Conservation (phyloP, 2,797 vertebrate species). For the Sebastes matsubarae region DNA sequence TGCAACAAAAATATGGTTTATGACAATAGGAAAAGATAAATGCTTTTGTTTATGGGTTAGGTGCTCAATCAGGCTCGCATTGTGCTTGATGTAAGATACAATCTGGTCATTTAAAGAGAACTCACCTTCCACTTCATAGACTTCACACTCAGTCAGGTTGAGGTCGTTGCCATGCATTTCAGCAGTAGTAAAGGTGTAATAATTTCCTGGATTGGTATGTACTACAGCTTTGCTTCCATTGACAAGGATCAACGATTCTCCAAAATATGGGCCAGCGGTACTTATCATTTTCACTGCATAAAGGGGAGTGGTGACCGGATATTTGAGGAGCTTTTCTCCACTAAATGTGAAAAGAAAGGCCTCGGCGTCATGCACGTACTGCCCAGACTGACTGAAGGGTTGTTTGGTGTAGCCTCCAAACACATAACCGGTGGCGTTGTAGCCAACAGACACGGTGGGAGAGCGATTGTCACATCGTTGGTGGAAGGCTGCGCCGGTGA, state of each 20-base stretch:
- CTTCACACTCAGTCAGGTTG: constrained; percentile 67
- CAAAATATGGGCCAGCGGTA: constrained; percentile 58
- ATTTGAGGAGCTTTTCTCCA: constrained; percentile 10
- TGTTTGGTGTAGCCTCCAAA: constrained; percentile 72
- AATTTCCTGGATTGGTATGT: neutral
- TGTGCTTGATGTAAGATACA: neutral
- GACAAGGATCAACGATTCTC: constrained; percentile 41
- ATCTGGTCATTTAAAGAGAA: neutral
- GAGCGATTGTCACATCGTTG: constrained; percentile 57
- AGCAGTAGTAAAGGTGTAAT: constrained; percentile 40
- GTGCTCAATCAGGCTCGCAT: neutral
- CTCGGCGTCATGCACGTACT: constrained; percentile 19
- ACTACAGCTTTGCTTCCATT: neutral
- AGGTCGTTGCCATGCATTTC: constrained; percentile 60
- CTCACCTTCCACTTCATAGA: constrained; percentile 69
- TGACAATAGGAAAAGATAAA: neutral
- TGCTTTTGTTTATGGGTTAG: neutral
- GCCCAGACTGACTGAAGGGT: constrained; percentile 47
- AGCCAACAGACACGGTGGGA: constrained; percentile 76
- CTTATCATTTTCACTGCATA: rapidly evolving
- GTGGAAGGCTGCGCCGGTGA: constrained; percentile 57
- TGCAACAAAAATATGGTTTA: neutral
- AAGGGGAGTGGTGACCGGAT: neutral
- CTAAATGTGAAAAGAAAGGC: constrained; percentile 68
- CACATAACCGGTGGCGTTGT: constrained; percentile 53